phyloP scores from a whole-genome alignment of 37 sponge, comb jelly and placozoan species.

The Ianthella basta region DNA sequence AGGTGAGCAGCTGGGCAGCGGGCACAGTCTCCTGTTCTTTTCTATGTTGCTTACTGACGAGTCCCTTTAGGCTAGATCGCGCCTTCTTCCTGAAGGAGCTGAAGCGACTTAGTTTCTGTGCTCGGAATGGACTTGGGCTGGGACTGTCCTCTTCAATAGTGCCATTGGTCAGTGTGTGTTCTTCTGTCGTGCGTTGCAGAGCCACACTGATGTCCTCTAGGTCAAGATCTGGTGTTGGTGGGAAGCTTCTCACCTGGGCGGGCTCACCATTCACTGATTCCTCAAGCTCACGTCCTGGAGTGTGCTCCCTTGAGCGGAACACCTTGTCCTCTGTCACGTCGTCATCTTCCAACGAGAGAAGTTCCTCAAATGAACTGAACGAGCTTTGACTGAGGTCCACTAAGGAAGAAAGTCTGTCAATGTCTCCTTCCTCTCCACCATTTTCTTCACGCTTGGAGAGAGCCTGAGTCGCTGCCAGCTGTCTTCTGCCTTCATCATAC shows the following conservation, averaged over 20 bases:
- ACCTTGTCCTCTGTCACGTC: background rate
- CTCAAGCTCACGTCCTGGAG: slow-evolving; percentile 4
- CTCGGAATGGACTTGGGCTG: too few relatives aligned
- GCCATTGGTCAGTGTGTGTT: too few relatives aligned
- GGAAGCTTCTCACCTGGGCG: too few relatives aligned
- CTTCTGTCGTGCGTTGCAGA: too few relatives aligned
- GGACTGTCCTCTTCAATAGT: too few relatives aligned
- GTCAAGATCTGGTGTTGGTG: too few relatives aligned
- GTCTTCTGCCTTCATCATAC: too few relatives aligned
- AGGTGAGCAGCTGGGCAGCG: background rate
- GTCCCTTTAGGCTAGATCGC: background rate
- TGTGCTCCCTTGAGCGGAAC: background rate
- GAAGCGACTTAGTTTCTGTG: background rate
- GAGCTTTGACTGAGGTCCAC: slow-evolving; percentile 4
- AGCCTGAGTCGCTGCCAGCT: background rate
- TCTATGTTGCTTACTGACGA: background rate
- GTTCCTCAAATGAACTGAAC: slow-evolving; percentile 22
- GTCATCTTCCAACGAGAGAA: slow-evolving; percentile 8
- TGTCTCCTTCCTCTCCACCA: background rate
- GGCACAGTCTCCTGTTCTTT: background rate
- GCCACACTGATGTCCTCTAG: too few relatives aligned
- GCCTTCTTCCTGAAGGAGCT: slow-evolving; percentile 30
- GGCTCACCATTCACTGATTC: background rate
- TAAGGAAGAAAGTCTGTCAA: background rate
- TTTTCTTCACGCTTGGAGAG: background rate